Conservation (phyloP, 2,113 vertebrate species). For the Microcebus lehilahytsara region DNA sequence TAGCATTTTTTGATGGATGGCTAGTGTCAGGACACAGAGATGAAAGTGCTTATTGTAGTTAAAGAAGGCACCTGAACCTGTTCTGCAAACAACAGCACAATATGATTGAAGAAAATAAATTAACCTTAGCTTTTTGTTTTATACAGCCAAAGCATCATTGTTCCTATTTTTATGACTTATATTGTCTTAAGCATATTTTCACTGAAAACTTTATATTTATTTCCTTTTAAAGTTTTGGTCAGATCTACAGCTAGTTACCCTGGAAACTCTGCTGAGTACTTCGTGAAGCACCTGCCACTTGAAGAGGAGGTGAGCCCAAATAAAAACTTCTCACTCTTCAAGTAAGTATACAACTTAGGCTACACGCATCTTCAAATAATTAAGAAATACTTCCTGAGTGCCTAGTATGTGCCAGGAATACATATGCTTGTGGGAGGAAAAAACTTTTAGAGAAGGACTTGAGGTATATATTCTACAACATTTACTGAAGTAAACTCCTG, state of each 20-base stretch:
- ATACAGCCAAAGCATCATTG: background rate
- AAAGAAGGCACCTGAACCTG: background rate
- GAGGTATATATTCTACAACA: background rate
- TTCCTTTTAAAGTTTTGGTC: background rate
- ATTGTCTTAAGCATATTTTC: background rate
- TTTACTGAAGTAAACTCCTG: background rate
- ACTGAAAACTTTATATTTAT: background rate
- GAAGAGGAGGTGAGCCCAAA: background rate
- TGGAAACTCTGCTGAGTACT: background rate
- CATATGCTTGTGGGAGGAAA: background rate
- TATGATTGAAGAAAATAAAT: background rate
- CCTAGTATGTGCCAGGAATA: background rate
- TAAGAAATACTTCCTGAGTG: background rate
- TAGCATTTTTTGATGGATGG: slow-evolving; percentile 72
- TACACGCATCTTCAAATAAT: background rate
- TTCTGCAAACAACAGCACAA: background rate
- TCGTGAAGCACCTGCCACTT: background rate
- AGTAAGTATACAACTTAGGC: background rate
- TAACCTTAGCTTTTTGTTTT: slow-evolving; percentile 1
- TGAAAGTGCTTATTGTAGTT: slow-evolving; percentile 54
- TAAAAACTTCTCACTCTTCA: background rate
- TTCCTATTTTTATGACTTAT: slow-evolving; percentile 10
- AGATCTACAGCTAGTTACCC: background rate
- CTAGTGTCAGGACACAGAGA: slow-evolving; percentile 41
- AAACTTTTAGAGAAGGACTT: background rate